Evolutionary conservation across 2,113 vertebrate genomes (phyloP).

Genomic region (Callipepla squamata): DNA sequence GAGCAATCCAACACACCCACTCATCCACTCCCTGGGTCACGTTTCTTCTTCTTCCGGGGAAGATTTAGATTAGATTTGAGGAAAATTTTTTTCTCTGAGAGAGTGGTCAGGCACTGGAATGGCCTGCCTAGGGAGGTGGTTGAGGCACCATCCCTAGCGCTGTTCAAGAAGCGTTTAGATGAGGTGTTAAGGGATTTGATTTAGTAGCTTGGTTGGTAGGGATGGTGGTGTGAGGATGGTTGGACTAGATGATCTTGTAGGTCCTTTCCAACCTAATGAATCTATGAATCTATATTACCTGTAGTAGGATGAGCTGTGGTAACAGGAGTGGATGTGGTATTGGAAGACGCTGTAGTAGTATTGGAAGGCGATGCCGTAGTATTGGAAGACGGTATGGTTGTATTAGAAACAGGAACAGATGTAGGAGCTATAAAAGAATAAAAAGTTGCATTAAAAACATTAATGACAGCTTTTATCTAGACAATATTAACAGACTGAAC

Average conservation of each 20-base stretch:
- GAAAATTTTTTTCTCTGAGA: too few relatives aligned
- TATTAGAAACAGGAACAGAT: fast-evolving
- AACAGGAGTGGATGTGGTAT: neutral
- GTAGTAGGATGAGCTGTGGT: conserved; percentile 4
- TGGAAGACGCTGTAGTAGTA: neutral
- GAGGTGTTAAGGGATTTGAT: too few relatives aligned
- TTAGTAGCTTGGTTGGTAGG: too few relatives aligned
- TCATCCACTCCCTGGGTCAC: neutral
- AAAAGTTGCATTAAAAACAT: neutral
- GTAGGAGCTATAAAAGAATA: neutral
- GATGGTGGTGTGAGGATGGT: too few relatives aligned
- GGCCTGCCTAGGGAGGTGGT: too few relatives aligned
- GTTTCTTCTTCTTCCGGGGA: neutral
- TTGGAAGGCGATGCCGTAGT: neutral
- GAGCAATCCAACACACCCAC: neutral
- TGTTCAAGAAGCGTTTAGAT: too few relatives aligned
- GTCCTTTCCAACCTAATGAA: too few relatives aligned
- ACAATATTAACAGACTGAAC: neutral
- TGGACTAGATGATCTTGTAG: too few relatives aligned
- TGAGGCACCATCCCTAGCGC: too few relatives aligned
- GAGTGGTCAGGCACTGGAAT: too few relatives aligned
- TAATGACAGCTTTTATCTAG: neutral
- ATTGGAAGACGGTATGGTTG: neutral
- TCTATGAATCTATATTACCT: conserved; percentile 51
- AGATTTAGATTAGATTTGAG: too few relatives aligned